Evolutionary conservation across 2,797 vertebrate genomes (phyloP).

Genomic region (Arctocebus calabarensis): DNA sequence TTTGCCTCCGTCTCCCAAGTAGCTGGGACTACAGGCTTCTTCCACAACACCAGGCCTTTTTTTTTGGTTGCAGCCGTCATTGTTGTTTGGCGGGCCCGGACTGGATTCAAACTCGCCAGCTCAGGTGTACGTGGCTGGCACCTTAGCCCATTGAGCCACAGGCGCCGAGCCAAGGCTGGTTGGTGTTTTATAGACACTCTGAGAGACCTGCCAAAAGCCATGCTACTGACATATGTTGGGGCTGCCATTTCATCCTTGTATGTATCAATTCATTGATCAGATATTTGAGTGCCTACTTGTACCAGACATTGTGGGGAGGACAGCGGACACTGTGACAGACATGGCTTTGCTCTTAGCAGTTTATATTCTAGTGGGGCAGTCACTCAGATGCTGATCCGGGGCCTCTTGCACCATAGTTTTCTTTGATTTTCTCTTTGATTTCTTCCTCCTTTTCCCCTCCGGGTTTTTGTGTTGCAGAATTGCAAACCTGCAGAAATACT

Average conservation of each 20-base stretch:
- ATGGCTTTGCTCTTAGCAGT: neutral
- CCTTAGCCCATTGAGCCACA: too few species aligned
- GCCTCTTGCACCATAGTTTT: neutral
- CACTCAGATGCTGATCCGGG: neutral
- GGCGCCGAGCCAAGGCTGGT: too few species aligned
- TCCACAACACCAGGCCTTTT: too few species aligned
- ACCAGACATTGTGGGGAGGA: neutral
- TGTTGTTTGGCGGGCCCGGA: too few species aligned
- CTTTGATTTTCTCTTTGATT: neutral
- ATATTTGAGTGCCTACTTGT: neutral
- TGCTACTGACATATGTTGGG: rapidly evolving
- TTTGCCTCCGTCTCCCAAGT: too few species aligned
- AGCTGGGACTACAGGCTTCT: too few species aligned
- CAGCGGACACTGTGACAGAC: neutral
- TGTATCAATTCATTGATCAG: neutral
- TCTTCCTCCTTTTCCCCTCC: too few species aligned
- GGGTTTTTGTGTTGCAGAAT: neutral
- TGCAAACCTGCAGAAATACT: neutral
- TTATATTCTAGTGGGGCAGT: neutral
- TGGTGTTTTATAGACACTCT: too few species aligned
- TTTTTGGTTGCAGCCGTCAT: too few species aligned
- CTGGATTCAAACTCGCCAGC: too few species aligned
- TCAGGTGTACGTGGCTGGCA: too few species aligned
- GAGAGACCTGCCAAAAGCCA: neutral
- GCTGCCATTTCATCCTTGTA: neutral